These are phyloP conservation scores for Mactra quadrangularis DNA, from an alignment of 1,140 invertebrate genomes.

Conservation along the genomic window DNA sequence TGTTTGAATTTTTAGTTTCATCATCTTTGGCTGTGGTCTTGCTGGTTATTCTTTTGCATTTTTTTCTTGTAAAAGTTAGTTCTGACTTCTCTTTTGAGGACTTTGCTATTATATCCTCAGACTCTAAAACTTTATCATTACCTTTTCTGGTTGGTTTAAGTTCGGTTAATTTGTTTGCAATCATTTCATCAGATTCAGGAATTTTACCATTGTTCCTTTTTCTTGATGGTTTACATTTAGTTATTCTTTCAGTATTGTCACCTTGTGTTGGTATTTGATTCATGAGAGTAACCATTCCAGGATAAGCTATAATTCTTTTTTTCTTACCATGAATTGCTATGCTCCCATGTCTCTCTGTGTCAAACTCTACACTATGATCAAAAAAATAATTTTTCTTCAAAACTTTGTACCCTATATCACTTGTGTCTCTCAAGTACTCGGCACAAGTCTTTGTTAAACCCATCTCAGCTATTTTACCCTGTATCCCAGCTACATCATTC, in stretches of 20 bases:
- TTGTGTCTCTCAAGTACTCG: conserved; percentile 37
- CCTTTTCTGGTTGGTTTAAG: not conserved
- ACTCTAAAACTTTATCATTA: no score
- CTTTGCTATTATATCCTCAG: no score
- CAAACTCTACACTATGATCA: conserved; percentile 58
- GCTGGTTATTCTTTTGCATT: no score
- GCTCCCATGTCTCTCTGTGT: conserved; percentile 25
- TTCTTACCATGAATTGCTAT: conserved; percentile 25
- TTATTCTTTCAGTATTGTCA: not conserved
- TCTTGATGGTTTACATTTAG: not conserved
- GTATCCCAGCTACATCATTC: conserved; percentile 49
- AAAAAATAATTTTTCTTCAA: conserved; percentile 54
- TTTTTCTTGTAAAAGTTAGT: not conserved
- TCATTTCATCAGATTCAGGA: no score
- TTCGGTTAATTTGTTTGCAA: no score
- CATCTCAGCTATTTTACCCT: conserved; percentile 19
- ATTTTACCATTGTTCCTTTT: no score
- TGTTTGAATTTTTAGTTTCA: not conserved
- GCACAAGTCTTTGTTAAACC: conserved; percentile 39
- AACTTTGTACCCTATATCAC: conserved; percentile 32
- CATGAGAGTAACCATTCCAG: conserved; percentile 34
- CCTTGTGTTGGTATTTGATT: not conserved
- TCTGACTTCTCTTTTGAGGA: no score
- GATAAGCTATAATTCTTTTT: not conserved
- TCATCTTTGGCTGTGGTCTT: no score